Base-by-base conservation (phyloP, 2,888 invertebrate species). In the Gastrophysa polygoni region DNA sequence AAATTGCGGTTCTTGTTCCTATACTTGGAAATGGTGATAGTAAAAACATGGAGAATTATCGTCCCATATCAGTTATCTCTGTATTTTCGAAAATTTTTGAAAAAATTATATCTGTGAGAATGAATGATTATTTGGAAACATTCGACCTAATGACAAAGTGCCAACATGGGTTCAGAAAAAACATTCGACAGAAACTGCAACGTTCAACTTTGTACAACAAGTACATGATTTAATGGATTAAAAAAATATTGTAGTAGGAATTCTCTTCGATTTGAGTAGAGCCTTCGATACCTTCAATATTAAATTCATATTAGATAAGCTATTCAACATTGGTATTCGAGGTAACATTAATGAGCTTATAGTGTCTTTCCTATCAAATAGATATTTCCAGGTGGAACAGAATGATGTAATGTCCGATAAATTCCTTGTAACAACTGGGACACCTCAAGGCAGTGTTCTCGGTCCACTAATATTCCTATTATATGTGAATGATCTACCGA, bases 401-500 rank as follows among this genome's bases (percentile, higher is more conserved):
- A 38, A 38, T 38, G 4, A 38, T n/a, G 6, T 38, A 14, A 38
- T 38, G 38, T 38, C 38, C n/a, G 38, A 38, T 38, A 38, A 38
- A n/a, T 38, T 14, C 38, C 38, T n/a, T 3, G 14, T 38, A 38
- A 38, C 38, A 38, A 38, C 4, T 38, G 38, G 38, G 38, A 38
- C 38, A 14, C 38, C 38, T 28, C 50, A 50, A 18, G 50, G 50
- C 10, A 32, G 29, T 11, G 32, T 50, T n/a, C 32, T 50, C 8
- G 50, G 50, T 28, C 50, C 28, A 20, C 18, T 50, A 28, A 28
- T 24, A 7, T 50, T 50, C 29, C 24, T 50, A 28, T 28, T 50
- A 50, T 50, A 32, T 50, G 28, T 50, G 17, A 50, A 50, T 50
- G 50, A 50, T 28, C 50, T 50, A 32, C 50, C 50, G 1, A 28